These are phyloP conservation scores for Poeciliopsis paucimaculata DNA, from an alignment of 2,797 vertebrate genomes.

Conservation along the genomic window DNA sequence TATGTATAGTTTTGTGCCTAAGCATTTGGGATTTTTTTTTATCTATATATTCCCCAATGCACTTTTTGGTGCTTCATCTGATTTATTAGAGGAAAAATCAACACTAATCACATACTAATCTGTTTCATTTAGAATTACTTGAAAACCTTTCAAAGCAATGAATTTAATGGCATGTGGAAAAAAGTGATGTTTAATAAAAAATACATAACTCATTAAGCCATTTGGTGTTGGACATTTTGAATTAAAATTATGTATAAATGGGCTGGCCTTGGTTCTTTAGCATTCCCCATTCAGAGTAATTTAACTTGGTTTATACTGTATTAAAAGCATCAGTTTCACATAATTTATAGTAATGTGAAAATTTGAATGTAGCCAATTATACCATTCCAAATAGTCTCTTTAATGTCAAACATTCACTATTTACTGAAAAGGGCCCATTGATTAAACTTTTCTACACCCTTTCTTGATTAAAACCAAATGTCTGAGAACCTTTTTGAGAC, in stretches of 20 bases:
- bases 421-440: neutral
- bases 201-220: neutral
- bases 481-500: neutral
- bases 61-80: constrained; percentile 11
- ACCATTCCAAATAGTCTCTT: too few relatives aligned
- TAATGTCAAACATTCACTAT: neutral
- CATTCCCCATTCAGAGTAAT: neutral
- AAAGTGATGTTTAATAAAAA: neutral
- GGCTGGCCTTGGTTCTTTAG: neutral
- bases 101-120: constrained; percentile 3
- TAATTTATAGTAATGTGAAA: neutral
- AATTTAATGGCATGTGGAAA: constrained; percentile 11
- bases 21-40: neutral
- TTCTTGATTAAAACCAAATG: neutral
- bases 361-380: too few relatives aligned
- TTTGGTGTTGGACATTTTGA: neutral
- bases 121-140: constrained; percentile 5
- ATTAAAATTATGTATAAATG: neutral
- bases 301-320: too few relatives aligned
- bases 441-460: neutral
- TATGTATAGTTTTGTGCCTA: constrained; percentile 12
- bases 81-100: neutral
- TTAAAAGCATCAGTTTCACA: neutral
- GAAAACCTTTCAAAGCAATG: neutral
- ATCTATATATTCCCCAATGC: neutral